Base-by-base conservation (phyloP, 2,797 vertebrate species). In the Notolepis coatsorum region DNA sequence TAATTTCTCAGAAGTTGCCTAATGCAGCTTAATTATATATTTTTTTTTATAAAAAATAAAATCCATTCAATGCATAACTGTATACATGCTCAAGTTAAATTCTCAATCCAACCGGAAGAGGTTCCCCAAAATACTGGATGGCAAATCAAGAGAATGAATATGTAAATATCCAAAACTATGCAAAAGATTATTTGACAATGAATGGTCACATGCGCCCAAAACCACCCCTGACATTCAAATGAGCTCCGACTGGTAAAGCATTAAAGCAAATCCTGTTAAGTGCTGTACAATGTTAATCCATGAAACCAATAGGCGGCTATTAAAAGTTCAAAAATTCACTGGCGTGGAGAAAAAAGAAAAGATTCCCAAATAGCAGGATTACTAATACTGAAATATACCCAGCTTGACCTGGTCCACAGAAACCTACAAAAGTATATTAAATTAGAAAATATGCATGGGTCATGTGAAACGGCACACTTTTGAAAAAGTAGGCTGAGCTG, bases 211-310 rank as follows among this genome's bases (percentile, higher is more conserved):
- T 80, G 74, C 71, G 62, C 66, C 55, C 15, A n/a, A 71, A 85
- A 82, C 62, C 73, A 61, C 73, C 73, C 78, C 53, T 74, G 81
- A 65, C 74, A 82, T 83, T 84, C 73, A 81, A 71, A 85, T 50
- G 48, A 76, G 69, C 70, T 71, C 68, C 83, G 84, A 80, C 73
- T 70, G 68, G 75, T n/a, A n/a, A 80, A 80, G 67, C 78, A 79
- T 65, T 73, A 49, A 55, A 54, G 7, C 9, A 84, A 90, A 91
- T 92, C 87, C 85, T 87, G 77, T 91, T 91, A 90, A 68, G 73
- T 67, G 75, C 71, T 72, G 65, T 82, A 82, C 79, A 77, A 71
- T 79, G 71, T 71, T 91, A 91, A 90, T 90, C 86, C 87, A 86
- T 84, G 71, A 82, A 87, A 82, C 75, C 75, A 88, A 80, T 86